These are phyloP conservation scores for Axis porcinus DNA, from an alignment of 2,113 vertebrate species.

Conservation along the genomic window DNA sequence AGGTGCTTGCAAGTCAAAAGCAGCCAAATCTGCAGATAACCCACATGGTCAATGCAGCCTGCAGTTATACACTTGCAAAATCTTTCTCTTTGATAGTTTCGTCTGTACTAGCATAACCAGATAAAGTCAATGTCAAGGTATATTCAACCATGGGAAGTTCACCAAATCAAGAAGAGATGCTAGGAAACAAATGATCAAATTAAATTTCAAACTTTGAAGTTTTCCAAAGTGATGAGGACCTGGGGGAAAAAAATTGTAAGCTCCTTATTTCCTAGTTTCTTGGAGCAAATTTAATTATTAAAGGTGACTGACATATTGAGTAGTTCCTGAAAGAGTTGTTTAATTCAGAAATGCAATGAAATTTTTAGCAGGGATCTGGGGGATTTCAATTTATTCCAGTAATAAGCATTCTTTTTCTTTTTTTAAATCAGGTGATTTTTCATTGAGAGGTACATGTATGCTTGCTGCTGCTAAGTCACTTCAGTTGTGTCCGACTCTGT, in stretches of 20 bases:
- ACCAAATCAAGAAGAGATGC: not conserved
- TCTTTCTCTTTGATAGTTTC: not conserved
- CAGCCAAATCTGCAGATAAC: not conserved
- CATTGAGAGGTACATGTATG: not conserved
- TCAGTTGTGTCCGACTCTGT: too few species aligned
- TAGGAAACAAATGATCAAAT: not conserved
- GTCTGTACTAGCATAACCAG: not conserved
- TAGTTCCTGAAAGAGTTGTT: conserved; percentile 13
- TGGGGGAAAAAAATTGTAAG: not conserved
- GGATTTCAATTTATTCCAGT: conserved; percentile 26
- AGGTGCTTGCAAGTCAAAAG: not conserved
- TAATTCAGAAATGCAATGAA: conserved; percentile 34
- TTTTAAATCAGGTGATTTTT: not conserved
- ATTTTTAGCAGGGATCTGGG: not conserved
- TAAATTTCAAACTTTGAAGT: not conserved
- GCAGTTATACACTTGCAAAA: not conserved
- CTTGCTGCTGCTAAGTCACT: too few species aligned
- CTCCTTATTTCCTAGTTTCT: conserved; percentile 25
- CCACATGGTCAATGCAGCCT: not conserved
- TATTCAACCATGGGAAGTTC: not conserved
- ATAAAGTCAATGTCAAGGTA: not conserved
- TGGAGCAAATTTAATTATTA: conserved; percentile 9
- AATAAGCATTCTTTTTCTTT: conserved; percentile 18
- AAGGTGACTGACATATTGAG: not conserved
- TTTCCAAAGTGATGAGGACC: not conserved